A percentile compares a stretch with the other conserved stretches of the same genome.
Conservation (phyloP, 2,797 vertebrate genomes). For the Malurus leucopterus region DNA sequence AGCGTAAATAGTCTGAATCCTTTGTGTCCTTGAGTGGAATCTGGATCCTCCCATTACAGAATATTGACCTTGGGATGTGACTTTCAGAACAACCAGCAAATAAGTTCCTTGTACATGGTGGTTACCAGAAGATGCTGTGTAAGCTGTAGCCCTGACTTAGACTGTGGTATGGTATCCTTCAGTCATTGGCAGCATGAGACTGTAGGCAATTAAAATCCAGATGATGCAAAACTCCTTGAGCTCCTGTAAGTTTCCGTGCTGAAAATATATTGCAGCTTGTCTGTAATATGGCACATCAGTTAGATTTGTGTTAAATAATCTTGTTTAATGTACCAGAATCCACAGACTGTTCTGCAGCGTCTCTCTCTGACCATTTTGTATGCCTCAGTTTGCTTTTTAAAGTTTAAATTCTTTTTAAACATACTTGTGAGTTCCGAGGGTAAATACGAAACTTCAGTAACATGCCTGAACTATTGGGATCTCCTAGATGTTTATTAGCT, state of each 20-base stretch:
- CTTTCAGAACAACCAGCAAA: background rate
- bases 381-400: background rate
- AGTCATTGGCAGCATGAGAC: background rate
- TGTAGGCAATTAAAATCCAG: background rate
- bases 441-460: background rate
- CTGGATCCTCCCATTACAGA: background rate
- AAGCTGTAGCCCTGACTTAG: background rate
- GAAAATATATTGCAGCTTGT: background rate
- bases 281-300: background rate
- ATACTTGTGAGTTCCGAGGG: background rate
- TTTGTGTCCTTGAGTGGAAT: background rate
- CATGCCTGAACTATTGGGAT: background rate
- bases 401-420: background rate
- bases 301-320: conserved; percentile 10
- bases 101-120: background rate
- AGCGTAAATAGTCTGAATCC: background rate
- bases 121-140: background rate
- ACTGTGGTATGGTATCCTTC: background rate
- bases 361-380: background rate
- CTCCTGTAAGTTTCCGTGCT: background rate
- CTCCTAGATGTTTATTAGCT: background rate
- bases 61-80: background rate
- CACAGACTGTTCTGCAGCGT: background rate
- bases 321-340: background rate
- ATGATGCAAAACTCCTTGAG: background rate